These are phyloP conservation scores for Ploceus nigricollis DNA, from an alignment of 2,113 vertebrate genomes.

Conservation along the genomic window DNA sequence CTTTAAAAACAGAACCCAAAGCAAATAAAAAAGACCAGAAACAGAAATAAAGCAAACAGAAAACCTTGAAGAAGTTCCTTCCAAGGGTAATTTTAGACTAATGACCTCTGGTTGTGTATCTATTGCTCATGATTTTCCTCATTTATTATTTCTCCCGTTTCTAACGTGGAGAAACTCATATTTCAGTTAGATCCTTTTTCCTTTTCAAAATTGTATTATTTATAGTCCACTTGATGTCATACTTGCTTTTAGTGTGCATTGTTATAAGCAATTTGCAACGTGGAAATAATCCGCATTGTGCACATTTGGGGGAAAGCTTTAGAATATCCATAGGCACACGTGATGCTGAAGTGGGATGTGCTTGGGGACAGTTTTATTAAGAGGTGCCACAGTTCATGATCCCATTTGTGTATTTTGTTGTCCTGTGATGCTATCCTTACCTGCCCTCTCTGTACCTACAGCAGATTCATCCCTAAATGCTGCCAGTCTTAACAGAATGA, in stretches of 20 bases:
- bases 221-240: background rate
- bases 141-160: background rate
- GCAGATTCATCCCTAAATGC: background rate
- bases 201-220: background rate
- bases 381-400: background rate
- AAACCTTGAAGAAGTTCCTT: background rate
- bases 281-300: background rate
- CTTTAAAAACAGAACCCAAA: conserved; percentile 3
- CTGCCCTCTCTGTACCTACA: background rate
- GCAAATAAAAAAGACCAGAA: background rate
- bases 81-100: background rate
- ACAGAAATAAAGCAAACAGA: conserved; percentile 9
- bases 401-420: background rate
- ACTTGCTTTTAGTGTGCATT: background rate
- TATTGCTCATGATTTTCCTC: background rate
- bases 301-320: background rate
- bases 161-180: background rate
- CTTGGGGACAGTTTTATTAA: background rate
- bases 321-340: accelerated
- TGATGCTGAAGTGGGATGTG: background rate
- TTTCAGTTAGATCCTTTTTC: background rate
- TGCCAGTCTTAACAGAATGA: accelerated
- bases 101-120: background rate
- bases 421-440: background rate
- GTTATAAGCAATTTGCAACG: background rate